phyloP scores from a whole-genome alignment of 2,113 vertebrate genomes.

The Eptesicus fuscus region DNA sequence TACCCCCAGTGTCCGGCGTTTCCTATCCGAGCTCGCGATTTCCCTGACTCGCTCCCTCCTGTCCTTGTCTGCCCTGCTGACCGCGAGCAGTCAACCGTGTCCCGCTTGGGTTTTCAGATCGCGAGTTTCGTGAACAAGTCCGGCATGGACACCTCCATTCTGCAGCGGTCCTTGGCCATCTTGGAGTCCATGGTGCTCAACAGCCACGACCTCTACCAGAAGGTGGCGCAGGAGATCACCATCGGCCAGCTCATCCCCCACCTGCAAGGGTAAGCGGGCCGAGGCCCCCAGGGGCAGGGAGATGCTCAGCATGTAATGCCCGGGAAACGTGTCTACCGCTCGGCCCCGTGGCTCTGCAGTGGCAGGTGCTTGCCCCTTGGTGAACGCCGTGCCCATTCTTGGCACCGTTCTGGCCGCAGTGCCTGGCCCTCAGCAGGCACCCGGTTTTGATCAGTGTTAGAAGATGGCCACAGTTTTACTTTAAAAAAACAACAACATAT shows the following conservation, averaged over 20 bases:
- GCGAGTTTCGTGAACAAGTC: slow-evolving; percentile 97
- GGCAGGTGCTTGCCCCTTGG: background rate
- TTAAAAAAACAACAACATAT: background rate
- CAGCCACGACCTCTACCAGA: slow-evolving; percentile 98
- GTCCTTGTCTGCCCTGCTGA: background rate
- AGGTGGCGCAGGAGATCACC: slow-evolving; percentile 99
- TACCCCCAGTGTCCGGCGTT: background rate
- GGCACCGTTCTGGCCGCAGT: background rate
- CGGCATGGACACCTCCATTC: slow-evolving; percentile 92
- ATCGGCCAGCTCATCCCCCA: slow-evolving; percentile 98
- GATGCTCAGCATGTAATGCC: no score
- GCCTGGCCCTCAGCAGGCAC: background rate
- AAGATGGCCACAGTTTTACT: background rate
- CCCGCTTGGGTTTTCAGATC: slow-evolving; percentile 84
- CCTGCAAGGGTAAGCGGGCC: slow-evolving; percentile 91
- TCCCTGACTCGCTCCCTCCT: accelerated
- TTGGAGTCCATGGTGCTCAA: slow-evolving; percentile 99
- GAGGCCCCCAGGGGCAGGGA: accelerated
- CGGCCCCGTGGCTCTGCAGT: background rate
- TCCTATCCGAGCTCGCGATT: background rate
- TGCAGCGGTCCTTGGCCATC: slow-evolving; percentile 96
- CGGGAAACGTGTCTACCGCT: no score
- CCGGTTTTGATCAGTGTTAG: background rate
- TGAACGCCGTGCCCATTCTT: background rate
- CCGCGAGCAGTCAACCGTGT: accelerated